phyloP scores from a whole-genome alignment of 1,140 invertebrate genomes.

The Zaprionus davidi region DNA sequence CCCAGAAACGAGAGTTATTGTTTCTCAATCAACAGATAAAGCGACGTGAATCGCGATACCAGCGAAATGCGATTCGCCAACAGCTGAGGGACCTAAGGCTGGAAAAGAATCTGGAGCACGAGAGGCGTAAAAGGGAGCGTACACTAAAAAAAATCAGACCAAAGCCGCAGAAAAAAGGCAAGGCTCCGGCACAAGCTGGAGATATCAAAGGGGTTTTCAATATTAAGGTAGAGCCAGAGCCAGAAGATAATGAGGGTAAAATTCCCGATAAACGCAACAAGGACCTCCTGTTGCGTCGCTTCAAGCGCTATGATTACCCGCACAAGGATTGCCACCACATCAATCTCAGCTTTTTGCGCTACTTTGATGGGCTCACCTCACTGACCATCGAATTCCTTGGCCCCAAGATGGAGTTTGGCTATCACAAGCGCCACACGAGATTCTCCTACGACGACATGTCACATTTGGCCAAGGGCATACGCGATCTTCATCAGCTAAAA shows the following conservation, averaged over 20 bases:
- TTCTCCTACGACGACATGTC: slow-evolving; percentile 69
- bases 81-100: slow-evolving; percentile 42
- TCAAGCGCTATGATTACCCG: slow-evolving; percentile 52
- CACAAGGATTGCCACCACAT: slow-evolving; percentile 66
- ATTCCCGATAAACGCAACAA: slow-evolving; percentile 63
- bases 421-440: slow-evolving; percentile 60
- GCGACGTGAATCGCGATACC: slow-evolving; percentile 19
- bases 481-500: slow-evolving; percentile 41
- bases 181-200: background rate
- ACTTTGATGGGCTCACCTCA: slow-evolving; percentile 53
- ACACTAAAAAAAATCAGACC: background rate
- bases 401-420: slow-evolving; percentile 44
- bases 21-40: background rate
- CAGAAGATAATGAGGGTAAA: slow-evolving; percentile 51
- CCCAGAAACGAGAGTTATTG: background rate
- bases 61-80: slow-evolving; percentile 54
- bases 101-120: slow-evolving; percentile 15
- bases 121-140: slow-evolving; percentile 9
- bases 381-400: slow-evolving; percentile 68
- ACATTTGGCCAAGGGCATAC: slow-evolving; percentile 50
- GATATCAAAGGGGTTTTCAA: slow-evolving; percentile 44
- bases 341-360: slow-evolving; percentile 63
- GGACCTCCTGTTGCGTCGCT: slow-evolving; percentile 24
- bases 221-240: slow-evolving; percentile 51
- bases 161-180: slow-evolving; percentile 5